Evolutionary conservation across 2,888 invertebrate species (phyloP).

Genomic region (Torymus auratus): DNA sequence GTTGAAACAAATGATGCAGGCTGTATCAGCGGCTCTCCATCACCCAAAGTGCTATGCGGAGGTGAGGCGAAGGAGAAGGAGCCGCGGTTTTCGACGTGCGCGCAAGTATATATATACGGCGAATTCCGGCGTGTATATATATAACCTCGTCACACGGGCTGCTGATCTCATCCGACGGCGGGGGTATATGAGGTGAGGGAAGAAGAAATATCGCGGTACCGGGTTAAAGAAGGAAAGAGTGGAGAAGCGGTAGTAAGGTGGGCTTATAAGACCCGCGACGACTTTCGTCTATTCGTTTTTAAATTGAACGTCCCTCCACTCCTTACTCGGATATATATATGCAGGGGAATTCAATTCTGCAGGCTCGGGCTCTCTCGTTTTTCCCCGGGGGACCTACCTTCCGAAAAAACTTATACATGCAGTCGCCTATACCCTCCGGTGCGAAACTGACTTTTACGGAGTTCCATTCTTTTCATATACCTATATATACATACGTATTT

Average conservation of each 20-base stretch:
- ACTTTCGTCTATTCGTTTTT: conserved; percentile 5
- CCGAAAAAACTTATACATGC: conserved; percentile 18
- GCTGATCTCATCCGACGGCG: too few relatives aligned
- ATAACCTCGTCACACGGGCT: too few relatives aligned
- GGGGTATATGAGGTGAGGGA: too few relatives aligned
- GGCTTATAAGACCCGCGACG: too few relatives aligned
- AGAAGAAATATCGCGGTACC: too few relatives aligned
- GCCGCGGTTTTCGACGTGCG: too few relatives aligned
- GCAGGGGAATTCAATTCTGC: conserved; percentile 35
- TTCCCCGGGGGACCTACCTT: background rate
- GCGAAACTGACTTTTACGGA: conserved; percentile 25
- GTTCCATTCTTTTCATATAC: conserved; percentile 26
- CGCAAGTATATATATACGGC: too few relatives aligned
- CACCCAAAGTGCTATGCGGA: conserved; percentile 62
- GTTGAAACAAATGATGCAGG: conserved; percentile 68
- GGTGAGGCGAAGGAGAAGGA: background rate
- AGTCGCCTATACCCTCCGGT: background rate
- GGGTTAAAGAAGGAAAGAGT: background rate
- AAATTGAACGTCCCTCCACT: conserved; percentile 26
- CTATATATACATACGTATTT: background rate
- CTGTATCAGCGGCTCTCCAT: conserved; percentile 65
- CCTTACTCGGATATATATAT: background rate
- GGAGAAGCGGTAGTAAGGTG: background rate
- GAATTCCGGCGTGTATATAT: too few relatives aligned
- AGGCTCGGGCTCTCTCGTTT: conserved; percentile 1